Percentiles rank a stretch among this genome's conserved stretches.
phyloP scores from a whole-genome alignment of 2,797 vertebrate genomes.

The Anguilla megastoma region DNA sequence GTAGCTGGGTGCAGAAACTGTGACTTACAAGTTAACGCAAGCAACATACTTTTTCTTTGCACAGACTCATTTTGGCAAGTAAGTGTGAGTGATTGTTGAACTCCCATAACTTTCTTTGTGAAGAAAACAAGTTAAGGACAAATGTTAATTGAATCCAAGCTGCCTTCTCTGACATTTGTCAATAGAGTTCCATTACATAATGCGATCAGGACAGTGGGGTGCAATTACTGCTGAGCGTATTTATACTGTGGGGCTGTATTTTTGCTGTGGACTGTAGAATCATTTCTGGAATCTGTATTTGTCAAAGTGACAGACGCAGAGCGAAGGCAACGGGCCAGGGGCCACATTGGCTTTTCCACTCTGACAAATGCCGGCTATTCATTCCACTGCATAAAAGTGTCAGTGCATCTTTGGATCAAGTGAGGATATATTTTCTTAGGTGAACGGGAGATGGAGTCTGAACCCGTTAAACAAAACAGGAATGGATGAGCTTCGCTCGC shows the following conservation, averaged over 20 bases:
- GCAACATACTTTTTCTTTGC: no score
- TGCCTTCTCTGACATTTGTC: not conserved
- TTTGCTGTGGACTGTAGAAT: not conserved
- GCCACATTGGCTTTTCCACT: constrained; percentile 16
- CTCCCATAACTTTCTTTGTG: no score
- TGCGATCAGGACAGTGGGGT: not conserved
- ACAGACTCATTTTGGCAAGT: no score
- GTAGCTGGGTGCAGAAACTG: no score
- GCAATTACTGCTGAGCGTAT: not conserved
- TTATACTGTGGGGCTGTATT: not conserved
- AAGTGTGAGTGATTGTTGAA: no score
- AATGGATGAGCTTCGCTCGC: not conserved
- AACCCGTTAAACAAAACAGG: not conserved
- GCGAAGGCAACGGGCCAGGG: constrained; percentile 7
- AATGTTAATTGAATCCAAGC: no score
- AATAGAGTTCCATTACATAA: not conserved
- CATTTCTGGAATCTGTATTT: constrained; percentile 14
- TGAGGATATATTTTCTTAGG: constrained; percentile 13
- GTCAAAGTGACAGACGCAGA: constrained; percentile 13
- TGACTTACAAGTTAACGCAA: no score
- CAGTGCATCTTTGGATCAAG: constrained; percentile 21
- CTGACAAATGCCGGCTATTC: constrained; percentile 27
- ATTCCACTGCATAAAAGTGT: constrained; percentile 24
- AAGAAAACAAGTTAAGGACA: not conserved
- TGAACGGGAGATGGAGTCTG: not conserved